Evolutionary conservation across 1,140 invertebrate species (phyloP), one percentile per base, ranked within the genome.

Genomic region (Drosophila ficusphila): DNA sequence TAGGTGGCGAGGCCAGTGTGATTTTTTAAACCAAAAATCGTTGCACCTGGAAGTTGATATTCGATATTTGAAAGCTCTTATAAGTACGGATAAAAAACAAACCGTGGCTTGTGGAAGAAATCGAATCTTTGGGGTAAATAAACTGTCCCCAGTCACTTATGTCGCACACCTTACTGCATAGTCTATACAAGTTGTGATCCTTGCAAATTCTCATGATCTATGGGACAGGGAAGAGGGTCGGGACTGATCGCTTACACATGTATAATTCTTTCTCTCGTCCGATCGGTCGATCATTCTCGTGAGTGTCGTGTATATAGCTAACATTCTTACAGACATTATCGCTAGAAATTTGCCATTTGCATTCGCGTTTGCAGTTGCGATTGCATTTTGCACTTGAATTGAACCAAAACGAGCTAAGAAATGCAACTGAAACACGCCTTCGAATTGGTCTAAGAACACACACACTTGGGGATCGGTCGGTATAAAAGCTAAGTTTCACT

Each of bases 401-500:
- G n/a, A 25, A 49, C 31, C 2, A 4, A 57, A 41, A 16, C 19
- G 23, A 18, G 12, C 14, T 29, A 12, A 8, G 4, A 21, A 4
- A 48, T 49, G 16, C 4, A 54, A 21, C 39, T 12, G 16, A 19
- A 27, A 60, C 33, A 53, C 7, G 53, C 53, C 14, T 36, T 42
- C 12, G 21, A 41, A 52, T 23, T 42, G 44, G 48, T 60, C 34
- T 60, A 42, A 42, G 19, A 29, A 60, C 49, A 21, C 42, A 38
- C 57, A 16, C 56, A 21, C 25, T 23, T 23, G 18, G 25, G 14
- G 5, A 31, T 41, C 11, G 36, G 56, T 41, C 11, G 36, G 56
- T 64, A 46, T 64, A 76, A 70, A 76, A 52, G 39, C 74, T 71
- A 76, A 42, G 52, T 72, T 72, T 67, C 47, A 69, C 79, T 81